These are phyloP conservation scores for Seriola quinqueradiata DNA, from an alignment of 2,113 vertebrate genomes.

Conservation along the genomic window DNA sequence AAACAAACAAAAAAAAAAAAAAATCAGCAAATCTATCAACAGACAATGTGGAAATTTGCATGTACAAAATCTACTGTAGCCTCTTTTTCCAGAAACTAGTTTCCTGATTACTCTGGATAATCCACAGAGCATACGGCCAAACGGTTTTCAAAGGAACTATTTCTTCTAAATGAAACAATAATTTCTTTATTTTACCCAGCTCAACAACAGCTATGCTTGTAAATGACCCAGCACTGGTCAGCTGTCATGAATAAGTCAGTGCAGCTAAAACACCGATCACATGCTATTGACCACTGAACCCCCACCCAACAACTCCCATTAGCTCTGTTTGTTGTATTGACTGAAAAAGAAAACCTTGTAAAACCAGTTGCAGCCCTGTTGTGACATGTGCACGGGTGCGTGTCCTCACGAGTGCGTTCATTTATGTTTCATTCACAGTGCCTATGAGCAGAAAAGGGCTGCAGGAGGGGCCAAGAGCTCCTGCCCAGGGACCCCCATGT, in stretches of 20 bases:
- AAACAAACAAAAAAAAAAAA: no score
- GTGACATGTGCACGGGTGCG: constrained; percentile 7
- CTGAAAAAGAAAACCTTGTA: constrained; percentile 1
- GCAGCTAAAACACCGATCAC: constrained; percentile 37
- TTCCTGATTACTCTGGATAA: no score
- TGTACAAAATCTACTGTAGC: no score
- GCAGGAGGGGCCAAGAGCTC: constrained; percentile 87
- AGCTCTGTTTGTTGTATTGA: constrained; percentile 58
- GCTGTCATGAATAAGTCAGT: constrained; percentile 47
- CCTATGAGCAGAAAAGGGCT: constrained; percentile 91
- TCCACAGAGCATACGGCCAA: no score
- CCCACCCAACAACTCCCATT: constrained; percentile 28
- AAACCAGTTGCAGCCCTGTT: constrained; percentile 2
- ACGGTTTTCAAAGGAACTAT: no score
- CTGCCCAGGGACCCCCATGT: constrained; percentile 86
- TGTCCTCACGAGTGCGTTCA: background rate
- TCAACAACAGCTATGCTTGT: background rate
- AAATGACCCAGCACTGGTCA: constrained; percentile 23
- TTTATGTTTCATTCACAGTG: constrained; percentile 80
- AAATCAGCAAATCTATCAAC: background rate
- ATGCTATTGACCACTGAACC: constrained; percentile 41
- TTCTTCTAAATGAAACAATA: background rate
- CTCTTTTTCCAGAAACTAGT: no score
- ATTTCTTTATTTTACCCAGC: background rate
- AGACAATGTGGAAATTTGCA: no score